These are phyloP conservation scores for Ellobius talpinus DNA, from an alignment of 2,113 vertebrate species.

Conservation along the genomic window DNA sequence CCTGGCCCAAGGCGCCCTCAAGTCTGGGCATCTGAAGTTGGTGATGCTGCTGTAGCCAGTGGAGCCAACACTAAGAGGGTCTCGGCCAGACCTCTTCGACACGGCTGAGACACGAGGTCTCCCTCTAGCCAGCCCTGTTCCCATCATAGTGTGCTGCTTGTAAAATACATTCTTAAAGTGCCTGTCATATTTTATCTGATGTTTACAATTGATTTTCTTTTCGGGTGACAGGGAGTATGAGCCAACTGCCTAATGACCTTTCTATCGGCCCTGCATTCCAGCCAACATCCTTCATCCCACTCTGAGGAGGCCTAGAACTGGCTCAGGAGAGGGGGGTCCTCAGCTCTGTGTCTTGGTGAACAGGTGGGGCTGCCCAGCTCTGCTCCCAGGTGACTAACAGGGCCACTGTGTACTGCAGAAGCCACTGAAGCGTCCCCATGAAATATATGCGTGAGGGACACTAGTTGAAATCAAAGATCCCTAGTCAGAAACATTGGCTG, in stretches of 20 bases:
- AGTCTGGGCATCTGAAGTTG: not conserved
- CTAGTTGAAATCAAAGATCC: not conserved
- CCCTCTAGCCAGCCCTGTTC: not conserved
- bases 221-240: slow-evolving; percentile 40
- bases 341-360: not conserved
- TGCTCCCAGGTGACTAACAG: not conserved
- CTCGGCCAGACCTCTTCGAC: not conserved
- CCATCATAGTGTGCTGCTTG: not conserved
- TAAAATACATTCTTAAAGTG: slow-evolving; percentile 44
- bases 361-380: not conserved
- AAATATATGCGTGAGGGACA: too few species aligned
- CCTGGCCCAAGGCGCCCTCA: not conserved
- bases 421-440: not conserved
- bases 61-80: not conserved
- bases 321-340: rapidly evolving
- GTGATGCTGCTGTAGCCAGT: not conserved
- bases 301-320: not conserved
- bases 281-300: not conserved
- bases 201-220: slow-evolving; percentile 71
- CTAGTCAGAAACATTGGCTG: rapidly evolving
- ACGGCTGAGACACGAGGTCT: not conserved
- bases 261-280: not conserved
- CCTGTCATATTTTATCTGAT: slow-evolving; percentile 60
- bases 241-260: slow-evolving; percentile 36
- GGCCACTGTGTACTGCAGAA: not conserved